Evolutionary conservation across 2,113 vertebrate species (phyloP), one percentile per base, ranked within the genome.

Genomic region (Vicugna pacos): DNA sequence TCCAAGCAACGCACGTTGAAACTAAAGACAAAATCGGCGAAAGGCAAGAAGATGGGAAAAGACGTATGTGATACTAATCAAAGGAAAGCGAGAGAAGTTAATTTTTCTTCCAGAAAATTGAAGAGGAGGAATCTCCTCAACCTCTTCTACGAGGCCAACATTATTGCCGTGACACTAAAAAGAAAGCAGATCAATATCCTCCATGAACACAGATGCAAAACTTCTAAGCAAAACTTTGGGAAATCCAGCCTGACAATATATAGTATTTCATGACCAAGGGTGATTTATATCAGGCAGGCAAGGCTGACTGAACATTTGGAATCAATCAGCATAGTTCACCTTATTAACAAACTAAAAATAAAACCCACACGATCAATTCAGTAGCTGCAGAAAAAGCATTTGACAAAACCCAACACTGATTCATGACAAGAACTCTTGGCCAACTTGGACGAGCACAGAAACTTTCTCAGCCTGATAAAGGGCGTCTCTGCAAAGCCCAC

Each of bases 41-140:
- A 54, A 72, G 72, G n/a, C 16, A 32, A 72, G 58, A 14, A 14
- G 9, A 20, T 1, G 26, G 38, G 24, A 54, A 60, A 64, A 54
- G 11, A 17, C 35, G 32, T 0, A 4, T 0, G 32, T 48, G 15
- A 32, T 6, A 32, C 0, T 12, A 56, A 69, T 64, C 30, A 8
- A 56, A 48, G 30, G 35, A 70, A 79, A 93, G 6, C 28, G 19
- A 5, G 28, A 95, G 7, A 16, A 15, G 38, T 48, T 9, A 42
- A 8, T 42, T 20, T 54, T 35, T 91, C 65, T 26, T 24, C 30
- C 62, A 54, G 52, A 32, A 70, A 77, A 62, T 0, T 35, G 48
- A 69, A 67, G 65, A 62, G n/a, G 14, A 76, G n/a, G 13, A 46
- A 89, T 58, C 9, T 17, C 28, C 52, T 62, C 56, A 42, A 46